Base-by-base conservation (phyloP, 2,888 invertebrate species). In the Chymomyza amoena region DNA sequence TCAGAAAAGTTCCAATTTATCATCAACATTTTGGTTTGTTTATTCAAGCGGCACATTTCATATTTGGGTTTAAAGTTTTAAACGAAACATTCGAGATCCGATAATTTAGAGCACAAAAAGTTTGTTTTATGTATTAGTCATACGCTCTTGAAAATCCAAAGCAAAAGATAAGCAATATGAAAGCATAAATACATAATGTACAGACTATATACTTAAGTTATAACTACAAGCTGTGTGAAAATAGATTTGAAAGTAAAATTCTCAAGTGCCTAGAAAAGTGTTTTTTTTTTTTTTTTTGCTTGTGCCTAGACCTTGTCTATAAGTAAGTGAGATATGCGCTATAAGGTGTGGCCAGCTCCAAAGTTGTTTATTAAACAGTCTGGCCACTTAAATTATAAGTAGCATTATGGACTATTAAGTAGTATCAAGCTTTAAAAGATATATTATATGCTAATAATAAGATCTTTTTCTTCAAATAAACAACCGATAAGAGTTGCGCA, bases 221-320 rank as follows among this genome's bases (percentile, higher is more conserved):
- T 18, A 18, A n/a, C 10, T 18, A 64, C 36, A 39, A 18, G 36
- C 20, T 20, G 16, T 50, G 25, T 20, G 45, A 64, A 64, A 64
- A 54, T 64, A 61, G 13, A 45, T 68, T 68, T n/a, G 64, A 68
- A 68, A 68, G 68, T 63, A 68, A 68, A 68, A 68, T 68, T 68
- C 68, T 68, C 60, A n/a, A 64, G 39, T 66, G 36, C 13, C 39
- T 45, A 45, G 39, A 45, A 45, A 45, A 45, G 39, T 45, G 39
- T 63, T 4, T 52, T 13, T 45, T 61, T 18, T 13, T 39, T 20
- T 61, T 56, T 20, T 56, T 20, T 56, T 56, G 56, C 3, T 18
- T 15, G 9, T n/a, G 15, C 59, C 13, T 13, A 13, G 10, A 45
- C 13, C 39, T 45, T 45, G 39, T 45, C 39, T 13, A 45, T 45